Evolutionary conservation across 2,888 invertebrate genomes (phyloP).

Genomic region (Osmoderma eremita): DNA sequence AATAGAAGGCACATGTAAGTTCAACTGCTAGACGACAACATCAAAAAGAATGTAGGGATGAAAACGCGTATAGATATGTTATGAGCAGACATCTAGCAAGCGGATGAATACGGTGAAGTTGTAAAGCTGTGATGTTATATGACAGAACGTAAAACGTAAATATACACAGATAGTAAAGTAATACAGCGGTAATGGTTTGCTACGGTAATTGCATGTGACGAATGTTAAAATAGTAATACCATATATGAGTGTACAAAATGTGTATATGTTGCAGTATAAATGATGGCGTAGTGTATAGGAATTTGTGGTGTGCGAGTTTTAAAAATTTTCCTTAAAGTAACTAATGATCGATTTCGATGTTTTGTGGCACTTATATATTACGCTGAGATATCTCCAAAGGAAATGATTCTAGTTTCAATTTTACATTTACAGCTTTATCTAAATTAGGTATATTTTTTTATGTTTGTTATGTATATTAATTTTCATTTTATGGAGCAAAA

Average conservation of each 20-base stretch:
- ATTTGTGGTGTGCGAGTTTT: too few species aligned
- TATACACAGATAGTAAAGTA: neutral
- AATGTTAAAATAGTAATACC: slow-evolving; percentile 3
- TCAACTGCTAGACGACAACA: slow-evolving; percentile 42
- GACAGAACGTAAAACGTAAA: neutral
- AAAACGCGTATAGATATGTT: slow-evolving; percentile 15
- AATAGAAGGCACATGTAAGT: slow-evolving; percentile 61
- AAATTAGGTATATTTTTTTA: too few species aligned
- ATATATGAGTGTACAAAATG: slow-evolving; percentile 4
- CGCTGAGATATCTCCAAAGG: too few species aligned
- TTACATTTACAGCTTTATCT: too few species aligned
- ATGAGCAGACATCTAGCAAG: slow-evolving; percentile 20
- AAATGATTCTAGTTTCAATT: too few species aligned
- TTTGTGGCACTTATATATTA: too few species aligned
- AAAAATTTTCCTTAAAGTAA: too few species aligned
- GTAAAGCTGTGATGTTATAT: neutral
- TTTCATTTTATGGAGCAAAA: too few species aligned
- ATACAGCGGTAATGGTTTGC: neutral
- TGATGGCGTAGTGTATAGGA: neutral
- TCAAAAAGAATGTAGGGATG: slow-evolving; percentile 23
- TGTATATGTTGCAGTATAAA: neutral
- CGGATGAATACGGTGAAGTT: slow-evolving; percentile 8
- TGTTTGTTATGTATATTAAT: too few species aligned
- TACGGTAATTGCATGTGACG: slow-evolving; percentile 9
- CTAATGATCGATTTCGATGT: too few species aligned